phyloP scores from a whole-genome alignment of 2,113 vertebrate genomes.

The Megaceryle maxima region DNA sequence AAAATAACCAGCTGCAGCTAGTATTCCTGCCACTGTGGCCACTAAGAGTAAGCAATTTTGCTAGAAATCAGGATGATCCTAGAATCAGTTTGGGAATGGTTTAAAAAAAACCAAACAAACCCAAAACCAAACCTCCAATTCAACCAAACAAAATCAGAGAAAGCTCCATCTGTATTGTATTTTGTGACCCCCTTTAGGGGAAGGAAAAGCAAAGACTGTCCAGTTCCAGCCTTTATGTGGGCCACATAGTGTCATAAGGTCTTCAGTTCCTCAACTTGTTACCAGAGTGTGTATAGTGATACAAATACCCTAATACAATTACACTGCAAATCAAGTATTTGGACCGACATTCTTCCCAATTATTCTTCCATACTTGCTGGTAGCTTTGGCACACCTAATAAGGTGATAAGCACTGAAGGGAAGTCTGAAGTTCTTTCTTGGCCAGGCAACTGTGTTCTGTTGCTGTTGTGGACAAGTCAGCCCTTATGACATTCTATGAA shows the following conservation, averaged over 20 bases:
- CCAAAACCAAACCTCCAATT: neutral
- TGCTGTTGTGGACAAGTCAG: neutral
- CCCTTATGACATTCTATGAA: neutral
- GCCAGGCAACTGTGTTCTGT: neutral
- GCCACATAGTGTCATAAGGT: rapidly evolving
- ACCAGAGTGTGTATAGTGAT: neutral
- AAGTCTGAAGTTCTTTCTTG: neutral
- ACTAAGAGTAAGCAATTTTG: neutral
- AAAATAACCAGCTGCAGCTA: neutral
- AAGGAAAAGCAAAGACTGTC: neutral
- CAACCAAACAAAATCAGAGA: neutral
- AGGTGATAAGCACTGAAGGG: neutral
- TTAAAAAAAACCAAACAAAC: neutral
- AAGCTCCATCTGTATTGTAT: neutral
- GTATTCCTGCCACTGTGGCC: neutral
- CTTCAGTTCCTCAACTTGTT: neutral
- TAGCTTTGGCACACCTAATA: neutral
- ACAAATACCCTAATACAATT: neutral
- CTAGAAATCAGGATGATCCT: neutral
- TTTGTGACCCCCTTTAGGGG: neutral
- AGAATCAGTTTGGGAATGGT: neutral
- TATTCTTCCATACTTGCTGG: neutral
- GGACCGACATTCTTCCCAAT: neutral
- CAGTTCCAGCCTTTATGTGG: neutral
- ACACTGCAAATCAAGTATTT: neutral